These are phyloP conservation scores for Leptobrachium leishanense DNA, from an alignment of 2,113 vertebrate genomes.

Conservation along the genomic window DNA sequence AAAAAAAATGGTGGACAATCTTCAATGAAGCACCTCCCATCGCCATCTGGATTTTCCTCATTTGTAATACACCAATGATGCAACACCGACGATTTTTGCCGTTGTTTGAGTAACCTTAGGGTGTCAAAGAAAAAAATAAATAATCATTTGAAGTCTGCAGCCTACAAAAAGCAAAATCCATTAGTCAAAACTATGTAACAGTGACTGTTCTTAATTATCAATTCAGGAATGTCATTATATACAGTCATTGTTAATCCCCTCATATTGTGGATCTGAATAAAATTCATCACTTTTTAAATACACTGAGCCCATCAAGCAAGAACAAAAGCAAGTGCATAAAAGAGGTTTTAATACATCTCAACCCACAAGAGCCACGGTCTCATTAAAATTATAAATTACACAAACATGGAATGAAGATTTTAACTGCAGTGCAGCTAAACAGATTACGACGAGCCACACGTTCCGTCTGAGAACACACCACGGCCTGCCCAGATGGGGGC, in stretches of 20 bases:
- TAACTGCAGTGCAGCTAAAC: constrained; percentile 91
- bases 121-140: too few species aligned
- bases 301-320: constrained; percentile 88
- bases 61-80: too few species aligned
- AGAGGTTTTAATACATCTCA: constrained; percentile 92
- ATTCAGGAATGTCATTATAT: constrained; percentile 74
- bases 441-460: constrained; percentile 94
- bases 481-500: constrained; percentile 92
- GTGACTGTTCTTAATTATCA: constrained; percentile 50
- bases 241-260: constrained; percentile 77
- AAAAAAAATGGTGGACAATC: too few species aligned
- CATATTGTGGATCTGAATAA: constrained; percentile 82
- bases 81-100: too few species aligned
- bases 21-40: too few species aligned
- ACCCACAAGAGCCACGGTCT: constrained; percentile 87
- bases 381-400: constrained; percentile 98
- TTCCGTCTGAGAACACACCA: constrained; percentile 96
- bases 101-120: too few species aligned
- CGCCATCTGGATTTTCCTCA: too few species aligned
- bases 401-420: constrained; percentile 94
- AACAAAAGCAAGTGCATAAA: constrained; percentile 88
- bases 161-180: too few species aligned
- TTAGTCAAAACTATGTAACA: too few species aligned
- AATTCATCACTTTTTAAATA: constrained; percentile 94
- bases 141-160: too few species aligned